phyloP scores from a whole-genome alignment of 2,888 invertebrate genomes.

The Oscheius sp. region DNA sequence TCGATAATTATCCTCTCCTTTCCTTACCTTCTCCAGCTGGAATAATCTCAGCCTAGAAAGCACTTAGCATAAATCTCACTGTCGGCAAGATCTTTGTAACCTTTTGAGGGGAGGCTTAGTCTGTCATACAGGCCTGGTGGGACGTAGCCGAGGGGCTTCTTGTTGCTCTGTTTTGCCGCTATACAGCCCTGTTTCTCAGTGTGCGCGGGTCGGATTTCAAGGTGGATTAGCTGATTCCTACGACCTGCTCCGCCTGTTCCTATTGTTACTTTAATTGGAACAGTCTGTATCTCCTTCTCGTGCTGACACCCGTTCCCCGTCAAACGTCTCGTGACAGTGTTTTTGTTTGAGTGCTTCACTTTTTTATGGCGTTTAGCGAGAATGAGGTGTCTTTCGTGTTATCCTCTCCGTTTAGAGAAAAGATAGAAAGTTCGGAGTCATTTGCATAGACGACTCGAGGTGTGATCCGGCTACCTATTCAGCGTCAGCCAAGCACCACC shows the following conservation, averaged over 20 bases:
- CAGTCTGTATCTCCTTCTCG: not conserved
- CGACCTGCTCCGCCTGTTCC: not conserved
- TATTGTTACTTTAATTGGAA: slow-evolving; percentile 26
- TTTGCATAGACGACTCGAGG: slow-evolving; percentile 18
- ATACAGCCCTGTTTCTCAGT: slow-evolving; percentile 32
- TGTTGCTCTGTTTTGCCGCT: slow-evolving; percentile 29
- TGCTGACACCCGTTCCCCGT: not conserved
- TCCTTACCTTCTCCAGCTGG: slow-evolving; percentile 11
- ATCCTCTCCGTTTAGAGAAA: not conserved
- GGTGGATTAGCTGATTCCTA: slow-evolving; percentile 30
- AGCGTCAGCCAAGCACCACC: slow-evolving; percentile 25
- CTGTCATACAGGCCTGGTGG: not conserved
- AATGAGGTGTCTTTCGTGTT: not conserved
- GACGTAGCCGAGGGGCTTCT: slow-evolving; percentile 1
- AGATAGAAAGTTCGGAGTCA: not conserved
- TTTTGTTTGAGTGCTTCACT: slow-evolving; percentile 20
- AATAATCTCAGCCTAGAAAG: slow-evolving; percentile 21
- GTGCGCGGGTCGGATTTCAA: slow-evolving; percentile 30
- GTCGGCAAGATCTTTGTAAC: slow-evolving; percentile 8
- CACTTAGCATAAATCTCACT: slow-evolving; percentile 14
- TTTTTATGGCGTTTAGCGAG: slow-evolving; percentile 17
- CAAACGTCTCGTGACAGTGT: slow-evolving; percentile 13
- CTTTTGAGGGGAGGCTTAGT: not conserved
- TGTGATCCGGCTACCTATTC: slow-evolving; percentile 28
- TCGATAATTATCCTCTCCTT: slow-evolving; percentile 15